Percentiles rank a stretch among this genome's conserved stretches.
Evolutionary conservation across 1,140 invertebrate species (phyloP).

Genomic region (Drosophila mauritiana): DNA sequence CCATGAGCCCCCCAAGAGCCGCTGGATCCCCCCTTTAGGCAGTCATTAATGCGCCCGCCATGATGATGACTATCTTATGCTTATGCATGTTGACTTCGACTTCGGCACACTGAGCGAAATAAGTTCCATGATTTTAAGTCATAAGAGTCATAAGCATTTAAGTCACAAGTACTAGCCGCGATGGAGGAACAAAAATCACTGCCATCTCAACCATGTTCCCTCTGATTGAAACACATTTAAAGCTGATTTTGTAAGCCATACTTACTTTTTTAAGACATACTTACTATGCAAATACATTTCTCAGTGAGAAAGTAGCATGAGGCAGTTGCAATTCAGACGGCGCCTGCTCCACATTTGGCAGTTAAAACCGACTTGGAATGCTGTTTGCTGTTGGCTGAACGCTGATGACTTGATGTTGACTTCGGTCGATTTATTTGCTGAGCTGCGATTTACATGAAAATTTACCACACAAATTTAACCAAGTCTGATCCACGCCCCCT

Average conservation of each 20-base stretch:
- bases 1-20: background rate
- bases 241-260: no score
- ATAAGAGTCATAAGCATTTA: no score
- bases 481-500: conserved; percentile 7
- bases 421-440: conserved; percentile 69
- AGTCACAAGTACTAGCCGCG: background rate
- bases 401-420: conserved; percentile 67
- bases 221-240: no score
- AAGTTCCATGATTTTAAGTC: background rate
- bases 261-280: no score
- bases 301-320: conserved; percentile 4
- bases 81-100: conserved; percentile 64
- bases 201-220: no score
- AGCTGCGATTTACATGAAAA: conserved; percentile 61
- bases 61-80: conserved; percentile 79
- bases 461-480: conserved; percentile 39
- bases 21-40: conserved; percentile 20
- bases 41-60: conserved; percentile 78
- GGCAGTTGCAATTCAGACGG: conserved; percentile 12
- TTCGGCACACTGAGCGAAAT: conserved; percentile 19
- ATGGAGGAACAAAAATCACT: no score
- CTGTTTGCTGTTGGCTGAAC: conserved; percentile 60
- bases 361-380: conserved; percentile 57
- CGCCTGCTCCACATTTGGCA: conserved; percentile 40
- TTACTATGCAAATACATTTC: background rate